Percentiles rank a stretch among this genome's conserved stretches.
Evolutionary conservation across 2,888 invertebrate species (phyloP).

Genomic region (Dicyrtomina minuta): DNA sequence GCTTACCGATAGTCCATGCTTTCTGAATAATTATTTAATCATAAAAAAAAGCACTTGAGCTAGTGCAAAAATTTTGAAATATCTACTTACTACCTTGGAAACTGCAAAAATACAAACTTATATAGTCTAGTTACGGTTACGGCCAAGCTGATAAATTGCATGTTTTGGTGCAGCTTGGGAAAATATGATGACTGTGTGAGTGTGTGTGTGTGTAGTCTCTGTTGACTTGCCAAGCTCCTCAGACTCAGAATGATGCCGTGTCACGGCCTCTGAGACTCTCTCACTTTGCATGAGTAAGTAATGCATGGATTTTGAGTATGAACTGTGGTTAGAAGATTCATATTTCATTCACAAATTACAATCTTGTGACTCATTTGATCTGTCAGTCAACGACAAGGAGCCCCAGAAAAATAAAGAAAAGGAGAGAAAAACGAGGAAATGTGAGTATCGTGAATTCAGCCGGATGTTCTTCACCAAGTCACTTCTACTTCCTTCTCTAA

Average conservation of each 20-base stretch:
- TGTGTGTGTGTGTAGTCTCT: neutral
- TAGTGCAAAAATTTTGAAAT: too few relatives aligned
- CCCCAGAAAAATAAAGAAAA: slow-evolving; percentile 33
- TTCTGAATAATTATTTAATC: too few relatives aligned
- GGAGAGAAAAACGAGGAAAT: neutral
- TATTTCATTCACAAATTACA: slow-evolving; percentile 33
- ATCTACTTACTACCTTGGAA: too few relatives aligned
- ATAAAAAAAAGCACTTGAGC: too few relatives aligned
- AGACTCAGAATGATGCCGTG: too few relatives aligned
- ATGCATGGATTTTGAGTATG: slow-evolving; percentile 23
- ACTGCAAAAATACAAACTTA: too few relatives aligned
- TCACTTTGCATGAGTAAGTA: too few relatives aligned
- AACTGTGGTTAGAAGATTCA: slow-evolving; percentile 20
- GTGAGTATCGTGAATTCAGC: slow-evolving; percentile 4
- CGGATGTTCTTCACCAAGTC: neutral
- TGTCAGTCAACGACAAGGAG: slow-evolving; percentile 27
- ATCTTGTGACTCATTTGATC: slow-evolving; percentile 33
- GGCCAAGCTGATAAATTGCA: too few relatives aligned
- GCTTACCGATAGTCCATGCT: too few relatives aligned
- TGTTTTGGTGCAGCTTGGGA: neutral
- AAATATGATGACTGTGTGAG: neutral
- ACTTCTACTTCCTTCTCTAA: neutral
- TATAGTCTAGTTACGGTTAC: too few relatives aligned
- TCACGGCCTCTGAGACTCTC: too few relatives aligned
- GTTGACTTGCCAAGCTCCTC: too few relatives aligned